Base-by-base conservation (phyloP, 2,113 vertebrate genomes). In the Oryzias celebensis region DNA sequence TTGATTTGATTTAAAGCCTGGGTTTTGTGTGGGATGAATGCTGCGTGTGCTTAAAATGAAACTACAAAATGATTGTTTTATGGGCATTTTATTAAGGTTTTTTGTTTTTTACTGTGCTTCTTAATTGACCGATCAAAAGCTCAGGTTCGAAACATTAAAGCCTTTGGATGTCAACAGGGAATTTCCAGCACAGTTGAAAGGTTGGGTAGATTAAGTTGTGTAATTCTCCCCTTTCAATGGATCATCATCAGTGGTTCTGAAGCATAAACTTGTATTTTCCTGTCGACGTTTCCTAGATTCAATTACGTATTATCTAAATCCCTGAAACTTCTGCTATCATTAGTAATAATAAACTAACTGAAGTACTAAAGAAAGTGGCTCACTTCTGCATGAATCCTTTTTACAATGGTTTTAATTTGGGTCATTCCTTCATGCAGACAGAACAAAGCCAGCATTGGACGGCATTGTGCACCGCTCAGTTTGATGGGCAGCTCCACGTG, bases 401-500 rank as follows among this genome's bases (percentile, higher is more conserved):
- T 24, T 3, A 23, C 15, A 36, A 1, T 12, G 15, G 17, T 28
- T 65, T 48, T 7, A 41, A 14, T 22, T 28, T 14, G 44, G 52
- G 41, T 65, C 62, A 26, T 48, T 68, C 58, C 69, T 53, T 66
- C 47, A 50, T 68, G 4, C 14, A 56, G 26, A 67, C 51, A 53
- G 54, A 66, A 73, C 56, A 82, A 82, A 82, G 62, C 59, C 68
- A 43, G 58, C 42, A 47, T 24, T 58, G 50, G 13, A 45, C 53
- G 44, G 55, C 64, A 69, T 75, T 86, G 80, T 83, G 72, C 54
- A 50, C n/a, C 16, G 43, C 49, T 73, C 43, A 6, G 18, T 78
- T 83, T 91, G 88, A 91, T 6, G 10, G 89, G 90, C 89, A 88
- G 82, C 52, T 66, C 77, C 89, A 90, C 85, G 81, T 91, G 89